Evolutionary conservation across 2,797 vertebrate genomes (phyloP).

Genomic region (Botia almorhae): DNA sequence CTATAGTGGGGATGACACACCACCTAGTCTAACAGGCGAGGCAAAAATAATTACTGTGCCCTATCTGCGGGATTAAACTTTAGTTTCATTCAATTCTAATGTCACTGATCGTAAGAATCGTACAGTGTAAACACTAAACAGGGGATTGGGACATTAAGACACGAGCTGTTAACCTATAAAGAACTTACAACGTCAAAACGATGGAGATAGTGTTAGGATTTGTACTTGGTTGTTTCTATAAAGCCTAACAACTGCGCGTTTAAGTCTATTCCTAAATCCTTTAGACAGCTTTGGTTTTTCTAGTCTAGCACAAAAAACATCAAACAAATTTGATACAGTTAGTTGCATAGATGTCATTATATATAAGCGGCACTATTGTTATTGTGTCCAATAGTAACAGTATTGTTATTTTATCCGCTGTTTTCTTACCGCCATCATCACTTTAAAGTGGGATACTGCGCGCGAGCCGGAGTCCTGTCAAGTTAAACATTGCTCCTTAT

Average conservation of each 20-base stretch:
- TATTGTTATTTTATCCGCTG: constrained; percentile 2
- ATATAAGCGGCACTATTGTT: constrained; percentile 19
- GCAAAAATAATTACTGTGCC: not conserved
- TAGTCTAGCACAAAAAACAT: not conserved
- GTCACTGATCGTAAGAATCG: not conserved
- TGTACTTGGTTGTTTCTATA: too few species aligned
- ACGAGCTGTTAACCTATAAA: not conserved
- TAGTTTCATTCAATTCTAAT: constrained; percentile 16
- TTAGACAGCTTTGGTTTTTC: not conserved
- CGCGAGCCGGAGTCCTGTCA: not conserved
- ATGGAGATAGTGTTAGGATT: not conserved
- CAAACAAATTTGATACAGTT: not conserved
- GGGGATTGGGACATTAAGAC: not conserved
- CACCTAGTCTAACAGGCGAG: not conserved
- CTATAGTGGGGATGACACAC: not conserved
- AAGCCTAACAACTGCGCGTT: not conserved
- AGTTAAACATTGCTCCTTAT: constrained; percentile 10
- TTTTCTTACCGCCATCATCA: not conserved
- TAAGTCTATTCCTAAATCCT: not conserved
- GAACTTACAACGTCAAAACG: not conserved
- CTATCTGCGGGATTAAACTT: constrained; percentile 29
- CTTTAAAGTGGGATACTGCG: not conserved
- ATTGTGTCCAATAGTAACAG: not conserved
- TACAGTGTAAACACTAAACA: not conserved
- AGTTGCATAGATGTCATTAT: not conserved